A percentile compares a stretch with the other conserved stretches of the same genome.
Conservation (phyloP, 2,888 invertebrate species). For the Conus canariensis region DNA sequence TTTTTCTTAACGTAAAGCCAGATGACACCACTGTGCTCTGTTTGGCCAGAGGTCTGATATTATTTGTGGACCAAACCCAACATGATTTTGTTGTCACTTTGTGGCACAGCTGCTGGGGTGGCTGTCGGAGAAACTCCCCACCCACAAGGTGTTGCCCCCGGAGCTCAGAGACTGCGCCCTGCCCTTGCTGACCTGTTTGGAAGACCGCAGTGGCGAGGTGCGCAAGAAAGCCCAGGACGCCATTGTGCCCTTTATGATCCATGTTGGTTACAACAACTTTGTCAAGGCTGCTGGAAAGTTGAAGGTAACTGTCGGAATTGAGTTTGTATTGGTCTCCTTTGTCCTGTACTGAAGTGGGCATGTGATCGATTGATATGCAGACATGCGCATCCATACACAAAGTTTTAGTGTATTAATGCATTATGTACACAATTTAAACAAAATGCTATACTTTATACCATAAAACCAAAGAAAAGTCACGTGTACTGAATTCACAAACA, state of each 20-base stretch:
- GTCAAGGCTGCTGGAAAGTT: conserved; percentile 87
- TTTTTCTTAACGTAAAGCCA: no score
- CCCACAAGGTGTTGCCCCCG: conserved; percentile 80
- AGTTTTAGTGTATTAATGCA: no score
- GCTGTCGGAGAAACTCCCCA: conserved; percentile 89
- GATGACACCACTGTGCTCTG: no score
- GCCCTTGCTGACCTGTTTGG: conserved; percentile 88
- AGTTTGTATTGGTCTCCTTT: neutral
- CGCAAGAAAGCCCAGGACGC: conserved; percentile 94
- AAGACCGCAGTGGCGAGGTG: conserved; percentile 94
- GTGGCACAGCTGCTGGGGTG: conserved; percentile 85
- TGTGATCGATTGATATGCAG: neutral
- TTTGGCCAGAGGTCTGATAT: no score
- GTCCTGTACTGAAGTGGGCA: neutral
- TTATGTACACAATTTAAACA: no score
- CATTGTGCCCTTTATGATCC: conserved; percentile 94
- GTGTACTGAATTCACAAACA: no score
- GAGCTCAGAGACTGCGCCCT: conserved; percentile 90
- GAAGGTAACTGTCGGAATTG: conserved; percentile 82
- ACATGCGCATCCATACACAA: no score
- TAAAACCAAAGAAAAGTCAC: no score
- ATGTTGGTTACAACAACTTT: conserved; percentile 91
- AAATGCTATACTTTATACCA: no score
- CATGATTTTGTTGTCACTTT: neutral
- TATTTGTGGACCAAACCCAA: no score